phyloP scores from a whole-genome alignment of 2,797 vertebrate genomes.

The Ctenopoma kingsleyae region DNA sequence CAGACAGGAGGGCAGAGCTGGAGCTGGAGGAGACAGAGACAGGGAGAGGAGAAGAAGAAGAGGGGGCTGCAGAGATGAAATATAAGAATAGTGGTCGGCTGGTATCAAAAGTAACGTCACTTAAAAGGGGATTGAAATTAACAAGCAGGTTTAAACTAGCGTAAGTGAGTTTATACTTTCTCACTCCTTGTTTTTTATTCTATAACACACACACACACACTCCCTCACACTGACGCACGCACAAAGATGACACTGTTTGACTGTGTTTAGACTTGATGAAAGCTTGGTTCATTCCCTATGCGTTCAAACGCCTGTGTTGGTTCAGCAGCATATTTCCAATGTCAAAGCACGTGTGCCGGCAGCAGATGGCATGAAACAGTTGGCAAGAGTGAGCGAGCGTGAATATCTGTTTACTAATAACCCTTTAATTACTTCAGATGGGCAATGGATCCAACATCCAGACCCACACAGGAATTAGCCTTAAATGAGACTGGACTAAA shows the following conservation, averaged over 20 bases:
- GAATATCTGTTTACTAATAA: slow-evolving; percentile 91
- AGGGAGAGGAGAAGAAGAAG: slow-evolving; percentile 33
- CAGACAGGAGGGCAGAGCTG: slow-evolving; percentile 86
- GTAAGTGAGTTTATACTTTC: slow-evolving; percentile 42
- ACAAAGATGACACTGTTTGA: slow-evolving; percentile 73
- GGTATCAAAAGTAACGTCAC: slow-evolving; percentile 64
- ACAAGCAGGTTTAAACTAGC: slow-evolving; percentile 67
- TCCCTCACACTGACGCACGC: slow-evolving; percentile 7
- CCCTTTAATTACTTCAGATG: slow-evolving; percentile 91
- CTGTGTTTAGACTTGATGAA: slow-evolving; percentile 80
- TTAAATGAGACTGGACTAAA: slow-evolving; percentile 81
- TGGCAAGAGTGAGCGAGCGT: slow-evolving; percentile 86
- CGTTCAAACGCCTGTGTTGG: slow-evolving; percentile 63
- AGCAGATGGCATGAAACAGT: slow-evolving; percentile 89
- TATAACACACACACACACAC: not conserved
- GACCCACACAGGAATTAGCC: slow-evolving; percentile 83
- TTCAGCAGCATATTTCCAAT: slow-evolving; percentile 83
- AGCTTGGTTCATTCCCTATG: slow-evolving; percentile 70
- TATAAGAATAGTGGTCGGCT: slow-evolving; percentile 67
- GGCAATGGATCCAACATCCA: slow-evolving; percentile 85
- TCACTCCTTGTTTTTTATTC: slow-evolving; percentile 16
- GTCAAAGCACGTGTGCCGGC: slow-evolving; percentile 82
- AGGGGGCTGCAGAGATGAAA: slow-evolving; percentile 66
- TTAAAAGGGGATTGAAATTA: slow-evolving; percentile 72
- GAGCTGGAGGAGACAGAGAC: slow-evolving; percentile 66